Conservation (phyloP, 2,888 invertebrate species). For the Liposcelis brunnea region DNA sequence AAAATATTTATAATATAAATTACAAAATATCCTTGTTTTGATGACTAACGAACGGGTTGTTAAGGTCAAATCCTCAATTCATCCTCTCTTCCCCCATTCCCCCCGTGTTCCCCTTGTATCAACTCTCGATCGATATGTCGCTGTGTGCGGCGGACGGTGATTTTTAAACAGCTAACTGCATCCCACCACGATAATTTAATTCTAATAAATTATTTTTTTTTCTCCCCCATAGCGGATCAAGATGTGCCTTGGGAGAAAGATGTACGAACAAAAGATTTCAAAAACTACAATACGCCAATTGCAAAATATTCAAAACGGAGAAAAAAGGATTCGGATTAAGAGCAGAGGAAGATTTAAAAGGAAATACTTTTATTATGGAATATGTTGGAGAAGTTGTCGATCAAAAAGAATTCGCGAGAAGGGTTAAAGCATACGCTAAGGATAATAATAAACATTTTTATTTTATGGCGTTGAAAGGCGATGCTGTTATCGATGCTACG, state of each 20-base stretch:
- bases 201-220: not conserved
- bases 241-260: slow-evolving; percentile 74
- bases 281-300: slow-evolving; percentile 62
- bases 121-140: not conserved
- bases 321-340: slow-evolving; percentile 91
- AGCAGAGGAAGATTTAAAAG: slow-evolving; percentile 49
- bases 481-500: slow-evolving; percentile 93
- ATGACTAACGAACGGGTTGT: no score
- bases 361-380: slow-evolving; percentile 89
- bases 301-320: slow-evolving; percentile 78
- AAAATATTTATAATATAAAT: no score
- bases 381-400: slow-evolving; percentile 96
- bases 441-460: slow-evolving; percentile 88
- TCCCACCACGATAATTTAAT: no score
- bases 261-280: slow-evolving; percentile 94
- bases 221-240: slow-evolving; percentile 52
- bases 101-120: no score
- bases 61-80: no score
- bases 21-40: no score
- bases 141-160: not conserved
- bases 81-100: not conserved
- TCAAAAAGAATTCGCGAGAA: slow-evolving; percentile 70
- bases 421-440: slow-evolving; percentile 76
- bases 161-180: slow-evolving; percentile 7
- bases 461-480: slow-evolving; percentile 90